These are phyloP conservation scores for Adela reaumurella DNA, from an alignment of 2,888 invertebrate genomes.

Conservation along the genomic window DNA sequence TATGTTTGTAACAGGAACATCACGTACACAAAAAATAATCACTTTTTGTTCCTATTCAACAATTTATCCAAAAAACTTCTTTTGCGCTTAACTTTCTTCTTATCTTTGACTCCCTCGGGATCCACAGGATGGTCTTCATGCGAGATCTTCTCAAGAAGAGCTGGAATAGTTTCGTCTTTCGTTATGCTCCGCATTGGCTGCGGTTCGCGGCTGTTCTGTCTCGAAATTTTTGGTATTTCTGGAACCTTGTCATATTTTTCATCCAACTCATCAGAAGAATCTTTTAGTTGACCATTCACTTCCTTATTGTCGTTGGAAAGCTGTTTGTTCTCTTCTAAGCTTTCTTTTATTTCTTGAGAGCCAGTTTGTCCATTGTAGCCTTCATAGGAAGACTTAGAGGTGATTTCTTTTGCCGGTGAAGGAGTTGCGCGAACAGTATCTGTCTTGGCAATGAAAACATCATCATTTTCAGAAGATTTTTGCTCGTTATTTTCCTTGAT, in stretches of 20 bases:
- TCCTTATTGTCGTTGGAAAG: slow-evolving; percentile 17
- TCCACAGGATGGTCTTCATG: slow-evolving; percentile 32
- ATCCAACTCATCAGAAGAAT: slow-evolving; percentile 21
- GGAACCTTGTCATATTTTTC: slow-evolving; percentile 40
- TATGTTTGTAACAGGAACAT: no score
- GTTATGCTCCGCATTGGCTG: slow-evolving; percentile 18
- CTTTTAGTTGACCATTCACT: neutral
- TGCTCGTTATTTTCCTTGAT: neutral
- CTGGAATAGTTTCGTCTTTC: slow-evolving; percentile 35
- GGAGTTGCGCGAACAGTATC: no score
- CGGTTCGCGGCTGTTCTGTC: slow-evolving; percentile 30
- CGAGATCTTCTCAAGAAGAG: slow-evolving; percentile 38
- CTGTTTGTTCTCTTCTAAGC: slow-evolving; percentile 16
- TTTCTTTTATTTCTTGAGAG: slow-evolving; percentile 15
- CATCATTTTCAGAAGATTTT: neutral
- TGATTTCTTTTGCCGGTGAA: no score
- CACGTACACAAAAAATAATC: no score
- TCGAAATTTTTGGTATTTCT: slow-evolving; percentile 30
- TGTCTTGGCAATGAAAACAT: no score
- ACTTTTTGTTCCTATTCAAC: slow-evolving; percentile 34
- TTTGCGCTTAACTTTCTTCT: slow-evolving; percentile 45
- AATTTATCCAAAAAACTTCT: slow-evolving; percentile 48
- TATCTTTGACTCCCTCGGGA: slow-evolving; percentile 20
- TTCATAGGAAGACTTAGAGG: no score
- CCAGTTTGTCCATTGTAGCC: neutral